Base-by-base conservation (phyloP, 2,888 invertebrate species). In the Siphonodentalium dalli region DNA sequence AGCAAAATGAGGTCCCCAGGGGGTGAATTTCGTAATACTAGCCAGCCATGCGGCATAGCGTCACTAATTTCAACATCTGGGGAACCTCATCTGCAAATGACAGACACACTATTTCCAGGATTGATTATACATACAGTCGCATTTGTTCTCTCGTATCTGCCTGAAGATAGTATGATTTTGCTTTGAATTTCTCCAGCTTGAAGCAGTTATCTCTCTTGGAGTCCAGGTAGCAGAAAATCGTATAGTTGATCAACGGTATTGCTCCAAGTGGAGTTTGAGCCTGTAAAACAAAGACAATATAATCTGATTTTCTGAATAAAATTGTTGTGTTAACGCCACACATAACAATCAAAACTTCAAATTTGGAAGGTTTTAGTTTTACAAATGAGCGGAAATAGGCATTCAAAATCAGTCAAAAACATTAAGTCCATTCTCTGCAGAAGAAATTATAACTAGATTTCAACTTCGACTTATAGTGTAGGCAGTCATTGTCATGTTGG, bases 221-320 rank as follows among this genome's bases (percentile, higher is more conserved):
- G 39, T 82, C 89, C 39, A 88, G 87, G 34, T 87, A 85, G 48
- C 84, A 83, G 42, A 84, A 84, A 8, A 93, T 87, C 56, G 88
- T 88, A 81, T 92, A 93, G 78, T 92, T 91, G 37, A 89, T 87
- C 59, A 94, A 85, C 86, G 92, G 90, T 63, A 93, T 87, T 15
- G 93, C 93, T 59, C 94, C 94, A 37, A 93, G 89, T 51, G 93
- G 93, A 80, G 77, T 76, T n/a, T 55, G 59, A 24, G 69, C 72
- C 75, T 71, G 47, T 13, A 54, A 37, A 33, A 23, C 11, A 24
- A 31, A 35, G 18, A n/a, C n/a, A n/a, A n/a, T n/a, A n/a, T n/a
- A n/a, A n/a, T n/a, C n/a, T n/a, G n/a, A n/a, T n/a, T n/a, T n/a
- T n/a, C n/a, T n/a, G n/a, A n/a, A n/a, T 31, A n/a, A 9, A 9